phyloP scores from a whole-genome alignment of 2,888 invertebrate genomes.

The Drosophila suboccidentalis region DNA sequence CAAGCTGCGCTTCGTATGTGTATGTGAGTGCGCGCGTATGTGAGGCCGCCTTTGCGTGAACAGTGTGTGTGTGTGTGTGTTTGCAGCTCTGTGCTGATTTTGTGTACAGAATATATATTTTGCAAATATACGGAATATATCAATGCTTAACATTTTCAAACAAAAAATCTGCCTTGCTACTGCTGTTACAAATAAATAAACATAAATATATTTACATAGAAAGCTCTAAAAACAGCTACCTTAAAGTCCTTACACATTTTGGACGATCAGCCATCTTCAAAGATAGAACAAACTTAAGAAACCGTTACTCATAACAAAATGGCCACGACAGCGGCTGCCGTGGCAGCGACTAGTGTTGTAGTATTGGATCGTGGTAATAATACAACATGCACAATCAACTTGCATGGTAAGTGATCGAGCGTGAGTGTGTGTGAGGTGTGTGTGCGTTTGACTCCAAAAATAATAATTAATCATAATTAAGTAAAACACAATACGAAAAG shows the following conservation, averaged over 20 bases:
- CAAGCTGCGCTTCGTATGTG: conserved; percentile 62
- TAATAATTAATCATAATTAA: conserved; percentile 79
- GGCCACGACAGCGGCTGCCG: conserved; percentile 88
- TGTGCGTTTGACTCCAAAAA: conserved; percentile 44
- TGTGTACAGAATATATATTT: conserved; percentile 69
- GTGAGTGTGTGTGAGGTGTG: conserved; percentile 15
- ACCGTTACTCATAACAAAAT: conserved; percentile 69
- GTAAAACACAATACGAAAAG: conserved; percentile 38
- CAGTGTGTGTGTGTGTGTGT: conserved; percentile 31
- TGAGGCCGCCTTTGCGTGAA: conserved; percentile 48
- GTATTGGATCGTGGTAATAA: conserved; percentile 96
- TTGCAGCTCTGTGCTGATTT: conserved; percentile 53
- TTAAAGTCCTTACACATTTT: not conserved
- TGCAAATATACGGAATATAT: conserved; percentile 51
- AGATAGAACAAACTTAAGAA: conserved; percentile 36
- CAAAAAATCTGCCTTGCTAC: conserved; percentile 44
- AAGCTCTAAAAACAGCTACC: conserved; percentile 5
- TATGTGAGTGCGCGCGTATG: conserved; percentile 43
- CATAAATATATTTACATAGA: conserved; percentile 11
- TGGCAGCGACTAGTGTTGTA: conserved; percentile 96
- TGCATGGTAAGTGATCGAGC: conserved; percentile 92
- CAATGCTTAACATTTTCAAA: conserved; percentile 15
- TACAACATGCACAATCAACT: conserved; percentile 98
- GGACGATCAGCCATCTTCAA: conserved; percentile 10
- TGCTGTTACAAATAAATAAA: conserved; percentile 30